Evolutionary conservation across 2,888 invertebrate genomes (phyloP).

Genomic region (Drosophila cognata): DNA sequence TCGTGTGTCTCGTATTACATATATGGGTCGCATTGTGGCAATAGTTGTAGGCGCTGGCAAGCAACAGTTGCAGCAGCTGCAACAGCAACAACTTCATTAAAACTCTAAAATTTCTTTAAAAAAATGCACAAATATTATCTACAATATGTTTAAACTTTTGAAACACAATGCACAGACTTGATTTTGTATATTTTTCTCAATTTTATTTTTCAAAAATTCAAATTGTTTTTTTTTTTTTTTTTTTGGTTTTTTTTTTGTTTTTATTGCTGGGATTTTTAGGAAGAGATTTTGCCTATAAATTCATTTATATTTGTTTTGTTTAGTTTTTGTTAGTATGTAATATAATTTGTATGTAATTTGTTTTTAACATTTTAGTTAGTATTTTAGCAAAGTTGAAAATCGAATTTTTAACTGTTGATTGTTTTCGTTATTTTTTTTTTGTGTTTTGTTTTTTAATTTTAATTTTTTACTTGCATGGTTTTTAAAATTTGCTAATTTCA

Average conservation of each 20-base stretch:
- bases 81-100: constrained; percentile 8
- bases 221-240: constrained; percentile 44
- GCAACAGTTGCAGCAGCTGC: not conserved
- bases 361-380: constrained; percentile 42
- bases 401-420: constrained; percentile 58
- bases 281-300: constrained; percentile 73
- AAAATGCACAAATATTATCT: not conserved
- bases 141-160: not conserved
- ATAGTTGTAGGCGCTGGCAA: constrained; percentile 39
- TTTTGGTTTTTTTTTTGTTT: constrained; percentile 20
- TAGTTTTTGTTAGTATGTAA: constrained; percentile 35
- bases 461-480: constrained; percentile 3
- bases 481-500: constrained; percentile 29
- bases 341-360: constrained; percentile 57
- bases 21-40: constrained; percentile 35
- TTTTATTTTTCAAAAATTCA: constrained; percentile 54
- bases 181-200: constrained; percentile 43
- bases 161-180: constrained; percentile 7
- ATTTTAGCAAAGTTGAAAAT: constrained; percentile 56
- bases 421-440: constrained; percentile 34
- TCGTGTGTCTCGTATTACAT: constrained; percentile 5
- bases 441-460: not conserved
- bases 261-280: constrained; percentile 65
- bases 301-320: constrained; percentile 55
- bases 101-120: not conserved